A percentile compares a stretch with the other conserved stretches of the same genome.
These are phyloP conservation scores for Sarcoramphus papa DNA, from an alignment of 2,797 vertebrate species.

Conservation along the genomic window DNA sequence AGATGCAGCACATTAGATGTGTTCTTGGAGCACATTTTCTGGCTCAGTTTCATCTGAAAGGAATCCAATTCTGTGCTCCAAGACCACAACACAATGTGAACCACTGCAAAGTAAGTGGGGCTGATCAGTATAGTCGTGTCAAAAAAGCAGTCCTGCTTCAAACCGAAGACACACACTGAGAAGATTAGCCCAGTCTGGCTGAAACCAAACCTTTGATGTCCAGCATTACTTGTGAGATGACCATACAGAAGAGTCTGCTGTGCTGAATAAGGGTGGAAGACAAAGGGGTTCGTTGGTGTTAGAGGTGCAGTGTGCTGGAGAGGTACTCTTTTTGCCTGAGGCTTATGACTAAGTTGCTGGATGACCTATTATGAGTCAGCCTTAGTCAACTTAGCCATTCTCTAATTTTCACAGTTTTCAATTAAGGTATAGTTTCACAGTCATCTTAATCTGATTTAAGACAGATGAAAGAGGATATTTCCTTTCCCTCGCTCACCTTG, in stretches of 20 bases:
- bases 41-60: conserved; percentile 40
- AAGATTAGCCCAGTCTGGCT: not conserved
- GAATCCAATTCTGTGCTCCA: conserved; percentile 25
- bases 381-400: conserved; percentile 14
- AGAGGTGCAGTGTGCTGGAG: not conserved
- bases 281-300: not conserved
- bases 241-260: not conserved
- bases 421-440: conserved; percentile 44
- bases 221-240: not conserved
- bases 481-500: not conserved
- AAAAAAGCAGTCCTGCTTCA: not conserved
- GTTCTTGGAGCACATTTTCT: conserved; percentile 43
- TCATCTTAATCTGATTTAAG: conserved; percentile 21
- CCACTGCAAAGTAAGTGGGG: not conserved
- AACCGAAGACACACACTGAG: not conserved
- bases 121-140: not conserved
- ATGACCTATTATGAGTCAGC: conserved; percentile 16
- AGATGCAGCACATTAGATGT: conserved; percentile 34
- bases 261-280: not conserved
- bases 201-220: not conserved
- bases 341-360: conserved; percentile 8
- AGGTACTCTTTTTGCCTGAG: not conserved
- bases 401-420: conserved; percentile 51
- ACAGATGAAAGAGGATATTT: conserved; percentile 45
- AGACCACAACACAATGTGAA: not conserved